Evolutionary conservation across 2,888 invertebrate species (phyloP).

Genomic region (Clistopyga incitator): DNA sequence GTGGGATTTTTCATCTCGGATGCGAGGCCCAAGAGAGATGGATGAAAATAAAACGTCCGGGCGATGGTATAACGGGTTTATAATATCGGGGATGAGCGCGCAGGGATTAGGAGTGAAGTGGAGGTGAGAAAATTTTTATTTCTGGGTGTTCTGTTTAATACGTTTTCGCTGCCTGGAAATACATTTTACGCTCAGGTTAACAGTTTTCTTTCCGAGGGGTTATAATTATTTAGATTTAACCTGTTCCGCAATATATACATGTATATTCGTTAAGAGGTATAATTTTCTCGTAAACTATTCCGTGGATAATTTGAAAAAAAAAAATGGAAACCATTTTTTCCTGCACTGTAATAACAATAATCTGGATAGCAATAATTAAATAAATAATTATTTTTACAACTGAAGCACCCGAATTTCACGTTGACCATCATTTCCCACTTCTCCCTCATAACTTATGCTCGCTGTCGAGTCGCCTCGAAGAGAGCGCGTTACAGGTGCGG

Average conservation of each 20-base stretch:
- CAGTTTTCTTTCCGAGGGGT: no score
- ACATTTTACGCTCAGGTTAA: no score
- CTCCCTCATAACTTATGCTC: background rate
- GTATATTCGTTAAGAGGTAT: no score
- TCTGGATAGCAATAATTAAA: background rate
- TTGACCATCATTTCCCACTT: background rate
- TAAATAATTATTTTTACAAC: background rate
- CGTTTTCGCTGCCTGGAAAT: no score
- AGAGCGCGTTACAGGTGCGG: slow-evolving; percentile 73
- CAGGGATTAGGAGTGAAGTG: background rate
- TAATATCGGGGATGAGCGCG: background rate
- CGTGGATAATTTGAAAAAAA: no score
- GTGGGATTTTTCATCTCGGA: background rate
- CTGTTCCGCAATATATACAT: no score
- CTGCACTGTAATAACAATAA: no score
- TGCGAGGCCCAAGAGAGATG: background rate
- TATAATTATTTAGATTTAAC: no score
- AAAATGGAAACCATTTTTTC: no score
- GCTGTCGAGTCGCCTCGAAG: slow-evolving; percentile 8
- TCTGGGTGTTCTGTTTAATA: background rate
- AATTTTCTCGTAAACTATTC: no score
- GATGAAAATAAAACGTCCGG: background rate
- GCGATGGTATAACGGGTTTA: background rate
- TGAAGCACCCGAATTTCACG: background rate
- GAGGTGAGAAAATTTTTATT: background rate